phyloP scores from a whole-genome alignment of 2,888 invertebrate species.

The Tridacna gigas region DNA sequence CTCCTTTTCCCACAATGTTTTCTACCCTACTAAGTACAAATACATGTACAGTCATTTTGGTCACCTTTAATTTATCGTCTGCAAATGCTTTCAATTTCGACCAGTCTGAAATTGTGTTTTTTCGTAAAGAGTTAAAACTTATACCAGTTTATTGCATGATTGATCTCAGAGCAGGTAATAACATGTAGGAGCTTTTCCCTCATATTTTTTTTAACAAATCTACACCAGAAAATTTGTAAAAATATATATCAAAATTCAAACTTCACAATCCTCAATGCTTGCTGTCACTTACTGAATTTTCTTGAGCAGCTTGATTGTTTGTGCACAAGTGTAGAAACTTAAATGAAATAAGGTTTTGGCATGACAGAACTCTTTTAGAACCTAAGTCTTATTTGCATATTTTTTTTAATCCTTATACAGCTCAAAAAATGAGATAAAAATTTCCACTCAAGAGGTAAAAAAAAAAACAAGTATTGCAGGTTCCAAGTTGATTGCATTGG shows the following conservation, averaged over 20 bases:
- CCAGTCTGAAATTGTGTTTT: not conserved
- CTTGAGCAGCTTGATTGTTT: conserved; percentile 79
- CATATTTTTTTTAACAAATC: not conserved
- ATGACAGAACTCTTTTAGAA: not conserved
- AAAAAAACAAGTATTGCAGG: too few species aligned
- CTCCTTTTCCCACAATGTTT: not conserved
- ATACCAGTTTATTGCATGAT: too few species aligned
- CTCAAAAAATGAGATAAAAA: too few species aligned
- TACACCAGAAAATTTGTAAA: conserved; percentile 40
- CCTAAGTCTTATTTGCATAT: too few species aligned
- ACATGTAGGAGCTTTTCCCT: too few species aligned
- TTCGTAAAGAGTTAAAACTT: not conserved
- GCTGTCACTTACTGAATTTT: conserved; percentile 81
- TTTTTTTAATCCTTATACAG: too few species aligned
- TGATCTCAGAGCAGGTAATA: not conserved
- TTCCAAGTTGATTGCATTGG: too few species aligned
- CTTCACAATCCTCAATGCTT: conserved; percentile 30
- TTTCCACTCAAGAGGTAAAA: too few species aligned
- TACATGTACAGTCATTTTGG: not conserved
- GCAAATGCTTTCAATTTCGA: not conserved
- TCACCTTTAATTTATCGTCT: not conserved
- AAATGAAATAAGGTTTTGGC: conserved; percentile 45
- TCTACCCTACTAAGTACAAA: not conserved
- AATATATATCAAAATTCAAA: conserved; percentile 26
- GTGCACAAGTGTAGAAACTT: conserved; percentile 82